These are phyloP conservation scores for Sciaenops ocellatus DNA, from an alignment of 2,797 vertebrate genomes.

Conservation along the genomic window DNA sequence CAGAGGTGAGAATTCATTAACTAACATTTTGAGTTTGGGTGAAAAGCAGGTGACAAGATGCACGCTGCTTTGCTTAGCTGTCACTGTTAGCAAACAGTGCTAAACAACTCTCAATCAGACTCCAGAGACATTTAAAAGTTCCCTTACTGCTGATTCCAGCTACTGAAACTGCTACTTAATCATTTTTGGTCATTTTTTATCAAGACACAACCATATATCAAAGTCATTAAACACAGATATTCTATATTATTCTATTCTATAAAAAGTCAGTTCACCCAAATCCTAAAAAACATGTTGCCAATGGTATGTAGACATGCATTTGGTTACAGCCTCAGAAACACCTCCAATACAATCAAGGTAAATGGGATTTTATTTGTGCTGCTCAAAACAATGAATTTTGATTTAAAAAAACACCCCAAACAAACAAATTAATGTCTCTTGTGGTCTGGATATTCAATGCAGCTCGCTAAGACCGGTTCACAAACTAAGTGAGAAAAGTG, in stretches of 20 bases:
- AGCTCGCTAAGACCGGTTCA: not conserved
- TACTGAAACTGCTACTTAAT: not conserved
- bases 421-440: not conserved
- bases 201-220: not conserved
- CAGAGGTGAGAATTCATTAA: constrained; percentile 1
- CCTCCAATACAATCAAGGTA: not conserved
- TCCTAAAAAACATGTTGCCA: not conserved
- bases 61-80: not conserved
- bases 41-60: constrained; percentile 11
- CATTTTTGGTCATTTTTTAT: not conserved
- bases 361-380: not conserved
- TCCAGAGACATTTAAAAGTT: not conserved
- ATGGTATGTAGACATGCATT: not conserved
- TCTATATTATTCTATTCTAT: not conserved
- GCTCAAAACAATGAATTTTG: not conserved
- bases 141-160: not conserved
- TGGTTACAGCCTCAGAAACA: not conserved
- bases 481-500: constrained; percentile 1
- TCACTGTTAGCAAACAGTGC: constrained; percentile 28
- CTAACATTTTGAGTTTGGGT: not conserved
- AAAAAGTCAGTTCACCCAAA: not conserved
- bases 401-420: not conserved
- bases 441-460: not conserved
- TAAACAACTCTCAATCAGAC: constrained; percentile 5
- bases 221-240: not conserved